Conservation (phyloP, 2,113 vertebrate species). For the Cairina moschata region DNA sequence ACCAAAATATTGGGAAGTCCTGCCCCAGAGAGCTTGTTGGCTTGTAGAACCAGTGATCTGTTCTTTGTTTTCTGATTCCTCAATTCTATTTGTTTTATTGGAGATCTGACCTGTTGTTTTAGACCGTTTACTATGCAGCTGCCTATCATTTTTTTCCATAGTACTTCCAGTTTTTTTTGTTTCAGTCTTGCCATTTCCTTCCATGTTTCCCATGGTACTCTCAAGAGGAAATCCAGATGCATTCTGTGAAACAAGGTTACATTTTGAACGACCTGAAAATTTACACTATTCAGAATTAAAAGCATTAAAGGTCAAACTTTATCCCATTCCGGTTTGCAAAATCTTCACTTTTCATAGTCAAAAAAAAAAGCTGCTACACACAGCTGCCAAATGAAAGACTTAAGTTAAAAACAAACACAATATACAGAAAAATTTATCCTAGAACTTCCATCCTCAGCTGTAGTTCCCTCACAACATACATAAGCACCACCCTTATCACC, state of each 20-base stretch:
- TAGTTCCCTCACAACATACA: background rate
- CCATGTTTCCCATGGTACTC: background rate
- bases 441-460: background rate
- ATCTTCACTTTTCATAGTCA: background rate
- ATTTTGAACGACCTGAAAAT: slow-evolving; percentile 40
- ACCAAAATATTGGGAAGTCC: background rate
- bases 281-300: background rate
- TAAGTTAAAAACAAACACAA: background rate
- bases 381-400: background rate
- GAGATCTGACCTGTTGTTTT: slow-evolving; percentile 5
- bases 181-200: slow-evolving; percentile 41
- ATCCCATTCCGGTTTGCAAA: background rate
- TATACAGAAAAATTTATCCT: background rate
- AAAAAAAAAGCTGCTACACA: background rate
- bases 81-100: background rate
- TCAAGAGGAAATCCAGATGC: slow-evolving; percentile 42
- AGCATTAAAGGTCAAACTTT: background rate
- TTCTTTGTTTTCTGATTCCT: slow-evolving; percentile 21
- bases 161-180: slow-evolving; percentile 7
- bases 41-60: slow-evolving; percentile 22
- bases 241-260: slow-evolving; percentile 68
- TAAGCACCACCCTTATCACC: background rate
- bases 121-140: slow-evolving; percentile 9
- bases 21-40: background rate
- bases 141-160: slow-evolving; percentile 7